Evolutionary conservation across 1,140 invertebrate species (phyloP).

Genomic region (Papilio xuthus): DNA sequence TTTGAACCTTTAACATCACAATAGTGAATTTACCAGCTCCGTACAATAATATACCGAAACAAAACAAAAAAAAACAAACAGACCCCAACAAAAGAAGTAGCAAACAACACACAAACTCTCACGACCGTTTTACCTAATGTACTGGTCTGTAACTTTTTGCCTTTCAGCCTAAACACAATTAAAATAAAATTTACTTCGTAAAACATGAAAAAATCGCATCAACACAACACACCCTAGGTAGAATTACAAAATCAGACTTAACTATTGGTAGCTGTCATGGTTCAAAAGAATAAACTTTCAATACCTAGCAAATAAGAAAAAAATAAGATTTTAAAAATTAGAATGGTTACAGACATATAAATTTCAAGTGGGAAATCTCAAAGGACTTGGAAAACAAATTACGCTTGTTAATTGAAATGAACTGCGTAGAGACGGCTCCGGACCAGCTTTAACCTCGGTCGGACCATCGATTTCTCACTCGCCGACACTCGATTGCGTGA

Average conservation of each 20-base stretch:
- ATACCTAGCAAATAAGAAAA: not conserved
- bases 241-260: not conserved
- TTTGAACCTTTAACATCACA: slow-evolving; percentile 20
- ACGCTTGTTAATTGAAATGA: slow-evolving; percentile 35
- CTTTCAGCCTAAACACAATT: not conserved
- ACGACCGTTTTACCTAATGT: slow-evolving; percentile 12
- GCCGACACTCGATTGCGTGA: slow-evolving; percentile 30
- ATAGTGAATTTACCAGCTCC: slow-evolving; percentile 19
- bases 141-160: slow-evolving; percentile 22
- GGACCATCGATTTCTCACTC: slow-evolving; percentile 34
- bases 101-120: slow-evolving; percentile 16
- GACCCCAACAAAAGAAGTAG: slow-evolving; percentile 13
- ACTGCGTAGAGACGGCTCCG: slow-evolving; percentile 29
- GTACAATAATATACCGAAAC: not conserved
- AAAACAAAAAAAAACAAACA: slow-evolving; percentile 15
- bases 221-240: not conserved
- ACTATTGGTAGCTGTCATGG: no score
- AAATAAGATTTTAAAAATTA: not conserved
- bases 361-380: slow-evolving; percentile 30
- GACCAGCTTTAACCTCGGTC: slow-evolving; percentile 22
- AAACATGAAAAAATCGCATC: not conserved
- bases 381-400: slow-evolving; percentile 34
- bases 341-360: slow-evolving; percentile 21
- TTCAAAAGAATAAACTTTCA: not conserved
- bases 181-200: not conserved